These are phyloP conservation scores for Seladonia tumulorum DNA, from an alignment of 2,888 invertebrate genomes.

Conservation along the genomic window DNA sequence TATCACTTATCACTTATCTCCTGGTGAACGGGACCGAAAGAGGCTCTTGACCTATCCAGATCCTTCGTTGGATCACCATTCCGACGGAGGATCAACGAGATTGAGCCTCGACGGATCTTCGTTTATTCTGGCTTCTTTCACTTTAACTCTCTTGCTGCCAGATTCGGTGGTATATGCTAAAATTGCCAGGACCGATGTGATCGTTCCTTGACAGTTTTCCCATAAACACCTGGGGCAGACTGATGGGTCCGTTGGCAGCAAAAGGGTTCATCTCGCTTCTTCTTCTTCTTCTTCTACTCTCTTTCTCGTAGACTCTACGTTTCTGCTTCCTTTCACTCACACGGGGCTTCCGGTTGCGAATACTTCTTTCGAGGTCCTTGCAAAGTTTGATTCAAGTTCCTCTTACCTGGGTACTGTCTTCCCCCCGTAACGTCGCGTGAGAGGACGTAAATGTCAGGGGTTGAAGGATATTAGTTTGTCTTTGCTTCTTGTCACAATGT, in stretches of 20 bases:
- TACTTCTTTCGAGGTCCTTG: conserved; percentile 33
- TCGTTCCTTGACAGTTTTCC: neutral
- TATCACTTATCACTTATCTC: conserved; percentile 46
- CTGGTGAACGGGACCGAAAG: conserved; percentile 43
- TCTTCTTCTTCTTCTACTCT: conserved; percentile 11
- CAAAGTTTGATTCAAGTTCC: neutral
- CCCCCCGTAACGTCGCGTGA: neutral
- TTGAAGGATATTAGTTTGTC: neutral
- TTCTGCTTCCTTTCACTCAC: conserved; percentile 22
- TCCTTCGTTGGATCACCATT: neutral
- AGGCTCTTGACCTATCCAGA: neutral
- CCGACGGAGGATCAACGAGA: conserved; percentile 11
- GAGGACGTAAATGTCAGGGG: neutral
- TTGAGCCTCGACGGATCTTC: conserved; percentile 7
- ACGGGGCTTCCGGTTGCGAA: conserved; percentile 1
- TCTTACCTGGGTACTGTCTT: neutral
- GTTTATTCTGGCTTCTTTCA: conserved; percentile 27
- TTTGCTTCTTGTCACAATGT: neutral
- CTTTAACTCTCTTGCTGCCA: conserved; percentile 2
- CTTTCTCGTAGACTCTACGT: conserved; percentile 21
- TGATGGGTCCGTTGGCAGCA: neutral
- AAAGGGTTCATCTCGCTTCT: neutral
- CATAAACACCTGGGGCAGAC: neutral
- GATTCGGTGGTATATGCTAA: neutral
- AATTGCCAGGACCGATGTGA: neutral